Evolutionary conservation across 2,797 vertebrate genomes (phyloP), one percentile per base, ranked within the genome.

Genomic region (Heterohyrax brucei): DNA sequence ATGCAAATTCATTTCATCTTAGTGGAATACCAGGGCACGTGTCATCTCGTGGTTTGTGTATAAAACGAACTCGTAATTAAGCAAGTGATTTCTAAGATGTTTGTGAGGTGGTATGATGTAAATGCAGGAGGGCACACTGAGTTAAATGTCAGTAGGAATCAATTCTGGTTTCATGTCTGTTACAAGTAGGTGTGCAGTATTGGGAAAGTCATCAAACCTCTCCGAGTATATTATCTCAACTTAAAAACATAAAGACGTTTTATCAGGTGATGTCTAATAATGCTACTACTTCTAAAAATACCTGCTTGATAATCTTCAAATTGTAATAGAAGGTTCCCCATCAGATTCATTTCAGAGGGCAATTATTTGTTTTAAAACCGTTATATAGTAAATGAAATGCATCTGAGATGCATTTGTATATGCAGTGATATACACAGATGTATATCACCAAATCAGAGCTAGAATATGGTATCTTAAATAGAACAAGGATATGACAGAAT

Each of bases 211-310:
- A 77, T 24, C 48, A 33, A 72, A 46, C 16, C 18, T 80, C 78
- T 94, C 21, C 78, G 76, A 26, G 9, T 44, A 46, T 79, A 73
- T 44, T 61, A 13, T 50, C 66, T 62, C 73, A n/a, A 33, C 73
- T 62, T 5, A 46, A 82, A 80, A 79, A 5, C 84, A 39, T 39
- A 21, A 93, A 53, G 5, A 14, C 59, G 24, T 30, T 24, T 2
- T 59, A 80, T 46, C 86, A 66, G 64, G n/a, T 91, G 53, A 59
- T 78, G 75, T 73, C 70, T 96, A 64, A 62, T 44, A 61, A 33
- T 30, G 46, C n/a, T 76, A 14, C 48, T 62, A 44, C 46, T 73
- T 72, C 46, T 64, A 78, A 75, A 68, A 72, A 39, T 28, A 53
- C 19, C 50, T 66, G 26, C 72, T 84, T 56, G 21, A 19, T 89